Conservation (phyloP, 2,797 vertebrate genomes). For the Acridotheres tristis region DNA sequence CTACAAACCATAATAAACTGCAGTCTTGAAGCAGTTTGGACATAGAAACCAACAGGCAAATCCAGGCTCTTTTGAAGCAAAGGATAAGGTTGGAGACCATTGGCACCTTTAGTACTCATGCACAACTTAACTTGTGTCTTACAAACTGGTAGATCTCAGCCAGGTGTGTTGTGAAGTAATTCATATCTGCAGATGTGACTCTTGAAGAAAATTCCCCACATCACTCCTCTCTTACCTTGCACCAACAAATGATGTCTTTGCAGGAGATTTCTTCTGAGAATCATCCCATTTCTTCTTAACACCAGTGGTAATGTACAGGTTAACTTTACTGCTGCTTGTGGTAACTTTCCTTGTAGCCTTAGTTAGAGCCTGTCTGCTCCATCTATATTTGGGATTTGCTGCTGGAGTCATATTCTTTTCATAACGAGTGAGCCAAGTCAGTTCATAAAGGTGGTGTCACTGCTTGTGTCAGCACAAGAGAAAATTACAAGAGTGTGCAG, state of each 20-base stretch:
- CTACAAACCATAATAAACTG: neutral
- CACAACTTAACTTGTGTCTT: neutral
- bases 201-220: neutral
- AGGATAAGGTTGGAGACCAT: neutral
- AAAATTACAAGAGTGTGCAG: neutral
- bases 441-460: neutral
- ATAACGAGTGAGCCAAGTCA: neutral
- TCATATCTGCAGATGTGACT: neutral
- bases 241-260: neutral
- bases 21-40: neutral
- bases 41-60: neutral
- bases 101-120: neutral
- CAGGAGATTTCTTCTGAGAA: neutral
- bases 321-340: neutral
- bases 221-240: neutral
- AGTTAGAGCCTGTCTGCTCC: neutral
- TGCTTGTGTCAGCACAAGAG: neutral
- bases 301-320: neutral
- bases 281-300: neutral
- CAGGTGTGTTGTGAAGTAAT: neutral
- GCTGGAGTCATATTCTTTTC: neutral
- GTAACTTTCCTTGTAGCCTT: neutral
- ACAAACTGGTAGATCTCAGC: neutral
- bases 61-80: neutral
- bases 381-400: neutral